A percentile compares a stretch with the other conserved stretches of the same genome.
These are phyloP conservation scores for Deroplatys truncata DNA, from an alignment of 2,888 invertebrate genomes.

Conservation along the genomic window DNA sequence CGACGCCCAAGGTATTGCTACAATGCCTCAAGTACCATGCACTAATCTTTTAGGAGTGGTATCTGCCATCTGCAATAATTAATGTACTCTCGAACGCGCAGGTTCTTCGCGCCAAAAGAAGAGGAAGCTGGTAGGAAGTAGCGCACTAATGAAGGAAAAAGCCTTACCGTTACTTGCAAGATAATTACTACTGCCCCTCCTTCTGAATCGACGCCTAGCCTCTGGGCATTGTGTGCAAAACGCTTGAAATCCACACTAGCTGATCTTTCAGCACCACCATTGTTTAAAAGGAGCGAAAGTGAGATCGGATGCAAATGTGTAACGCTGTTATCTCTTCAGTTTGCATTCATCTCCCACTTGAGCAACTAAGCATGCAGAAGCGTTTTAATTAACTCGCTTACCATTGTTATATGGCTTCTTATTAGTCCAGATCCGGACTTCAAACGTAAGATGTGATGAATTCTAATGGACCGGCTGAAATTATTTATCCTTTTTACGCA, in stretches of 20 bases:
- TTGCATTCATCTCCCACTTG: background rate
- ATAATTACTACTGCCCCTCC: background rate
- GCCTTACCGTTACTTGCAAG: background rate
- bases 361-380: background rate
- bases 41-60: no score
- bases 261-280: background rate
- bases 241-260: background rate
- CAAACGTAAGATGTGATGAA: no score
- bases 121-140: no score
- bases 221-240: background rate
- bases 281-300: background rate
- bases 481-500: no score
- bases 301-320: background rate
- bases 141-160: background rate
- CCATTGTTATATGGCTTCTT: background rate
- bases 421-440: background rate
- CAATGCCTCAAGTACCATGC: no score
- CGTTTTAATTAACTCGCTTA: background rate
- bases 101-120: no score
- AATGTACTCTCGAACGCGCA: no score
- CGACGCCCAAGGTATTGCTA: no score
- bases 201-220: background rate
- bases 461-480: no score
- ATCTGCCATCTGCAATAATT: no score
- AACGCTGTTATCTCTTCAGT: background rate